A percentile compares a stretch with the other conserved stretches of the same genome.
Conservation (phyloP, 2,113 vertebrate species). For the Eublepharis macularius region DNA sequence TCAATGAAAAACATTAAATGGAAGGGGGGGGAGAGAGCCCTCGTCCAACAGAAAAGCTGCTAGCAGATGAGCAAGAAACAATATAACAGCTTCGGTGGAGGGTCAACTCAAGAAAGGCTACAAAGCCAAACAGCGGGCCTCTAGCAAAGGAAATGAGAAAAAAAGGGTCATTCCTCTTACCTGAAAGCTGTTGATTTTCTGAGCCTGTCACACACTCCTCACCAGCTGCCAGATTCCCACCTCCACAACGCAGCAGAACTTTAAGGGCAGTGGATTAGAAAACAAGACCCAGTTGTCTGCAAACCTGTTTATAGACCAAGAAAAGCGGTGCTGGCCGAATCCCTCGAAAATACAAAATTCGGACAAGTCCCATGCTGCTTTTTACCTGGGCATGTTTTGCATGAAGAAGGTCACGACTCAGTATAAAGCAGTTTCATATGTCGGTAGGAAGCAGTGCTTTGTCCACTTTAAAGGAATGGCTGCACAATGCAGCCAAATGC, state of each 20-base stretch:
- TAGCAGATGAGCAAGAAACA: not conserved
- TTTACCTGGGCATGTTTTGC: no score
- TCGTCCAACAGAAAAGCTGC: not conserved
- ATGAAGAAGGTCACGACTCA: no score
- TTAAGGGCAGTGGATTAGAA: not conserved
- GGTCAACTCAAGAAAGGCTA: not conserved
- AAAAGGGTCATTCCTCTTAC: not conserved
- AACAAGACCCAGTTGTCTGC: not conserved
- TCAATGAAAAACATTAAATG: no score
- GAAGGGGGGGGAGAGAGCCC: no score
- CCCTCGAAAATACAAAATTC: no score
- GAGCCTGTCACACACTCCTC: not conserved
- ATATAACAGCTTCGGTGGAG: not conserved
- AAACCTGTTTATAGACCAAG: not conserved
- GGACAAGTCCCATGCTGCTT: no score
- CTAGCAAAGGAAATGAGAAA: not conserved
- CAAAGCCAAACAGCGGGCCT: not conserved
- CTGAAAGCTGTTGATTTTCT: not conserved
- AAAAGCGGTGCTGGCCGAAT: no score
- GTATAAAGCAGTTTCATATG: no score
- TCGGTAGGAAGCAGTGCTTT: no score
- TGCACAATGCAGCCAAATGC: no score
- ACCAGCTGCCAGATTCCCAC: not conserved
- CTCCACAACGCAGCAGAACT: not conserved
- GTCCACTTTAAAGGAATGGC: no score